Base-by-base conservation (phyloP, 1,140 invertebrate genomes). In the Anadara kagoshimensis region DNA sequence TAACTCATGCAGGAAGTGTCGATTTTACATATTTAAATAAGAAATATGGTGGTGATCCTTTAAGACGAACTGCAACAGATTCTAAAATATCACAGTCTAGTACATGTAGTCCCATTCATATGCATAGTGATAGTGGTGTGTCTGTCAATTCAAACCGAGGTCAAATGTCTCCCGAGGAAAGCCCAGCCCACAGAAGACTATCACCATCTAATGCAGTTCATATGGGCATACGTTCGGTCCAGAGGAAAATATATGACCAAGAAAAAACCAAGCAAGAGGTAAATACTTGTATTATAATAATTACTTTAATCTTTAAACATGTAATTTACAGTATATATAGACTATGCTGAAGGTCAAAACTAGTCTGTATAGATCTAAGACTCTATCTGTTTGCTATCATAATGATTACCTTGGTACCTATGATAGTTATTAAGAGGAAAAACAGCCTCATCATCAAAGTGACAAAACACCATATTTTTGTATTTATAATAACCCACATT, bases 191-290 rank as follows among this genome's bases (percentile, higher is more conserved):
- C 26, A 74, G 83, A 1, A 74, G 83, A 51, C 68, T 83, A 24
- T 87, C 85, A 10, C 81, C 83, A 11, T 79, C 84, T 64, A 83
- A 79, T 61, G 71, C 81, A 18, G 83, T 86, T 14, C 83, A 84
- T 62, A 87, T 86, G 84, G 86, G 86, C 47, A 84, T 87, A 44
- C 79, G 84, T 26, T 85, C 84, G 11, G 83, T 87, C 0, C 87
- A 87, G 61, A 73, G 82, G 11, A 82, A 83, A 68, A 80, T 86
- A 24, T 79, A 85, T 29, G 86, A 87, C 67, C 84, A 86, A 62
- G 86, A 86, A 41, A 83, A 85, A 61, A 86, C 83, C 11, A 88
- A 88, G 69, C 78, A 82, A 61, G 85, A 87, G 79, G 86, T 88
- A 71, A 68, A 63, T 73, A 59, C 18, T 16, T 36, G 29, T 2